phyloP scores from a whole-genome alignment of 2,888 invertebrate genomes.

The Julus scanicus region DNA sequence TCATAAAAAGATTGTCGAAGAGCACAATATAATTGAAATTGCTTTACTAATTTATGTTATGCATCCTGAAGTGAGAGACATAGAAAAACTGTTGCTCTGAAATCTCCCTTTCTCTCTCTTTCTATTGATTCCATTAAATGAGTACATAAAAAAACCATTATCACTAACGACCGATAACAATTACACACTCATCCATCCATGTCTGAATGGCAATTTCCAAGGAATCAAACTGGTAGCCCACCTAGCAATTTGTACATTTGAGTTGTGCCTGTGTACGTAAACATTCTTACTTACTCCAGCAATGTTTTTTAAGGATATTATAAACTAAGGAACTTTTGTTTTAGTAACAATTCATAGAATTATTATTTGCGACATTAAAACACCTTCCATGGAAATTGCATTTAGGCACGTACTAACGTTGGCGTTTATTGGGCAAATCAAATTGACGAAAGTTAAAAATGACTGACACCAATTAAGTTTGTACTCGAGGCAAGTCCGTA shows the following conservation, averaged over 20 bases:
- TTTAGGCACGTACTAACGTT: not conserved
- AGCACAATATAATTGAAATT: not conserved
- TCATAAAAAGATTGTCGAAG: too few relatives aligned
- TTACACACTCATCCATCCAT: not conserved
- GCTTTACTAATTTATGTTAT: not conserved
- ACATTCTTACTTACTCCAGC: not conserved
- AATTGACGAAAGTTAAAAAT: not conserved
- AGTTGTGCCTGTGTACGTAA: not conserved
- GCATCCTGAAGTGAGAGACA: not conserved
- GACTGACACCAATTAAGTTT: not conserved
- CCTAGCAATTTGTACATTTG: not conserved
- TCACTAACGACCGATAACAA: not conserved
- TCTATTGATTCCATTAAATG: not conserved
- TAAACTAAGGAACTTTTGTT: not conserved
- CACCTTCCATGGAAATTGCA: not conserved
- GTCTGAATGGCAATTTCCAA: not conserved
- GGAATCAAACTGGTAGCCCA: not conserved
- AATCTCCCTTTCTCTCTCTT: not conserved
- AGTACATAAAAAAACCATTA: slow-evolving; percentile 1
- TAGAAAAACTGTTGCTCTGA: not conserved
- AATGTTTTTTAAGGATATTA: not conserved
- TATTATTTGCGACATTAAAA: not conserved
- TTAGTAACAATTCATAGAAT: not conserved
- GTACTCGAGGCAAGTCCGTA: not conserved
- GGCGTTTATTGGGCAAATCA: not conserved